These are phyloP conservation scores for Cyprinella venusta DNA, from an alignment of 2,797 vertebrate species.

Conservation along the genomic window DNA sequence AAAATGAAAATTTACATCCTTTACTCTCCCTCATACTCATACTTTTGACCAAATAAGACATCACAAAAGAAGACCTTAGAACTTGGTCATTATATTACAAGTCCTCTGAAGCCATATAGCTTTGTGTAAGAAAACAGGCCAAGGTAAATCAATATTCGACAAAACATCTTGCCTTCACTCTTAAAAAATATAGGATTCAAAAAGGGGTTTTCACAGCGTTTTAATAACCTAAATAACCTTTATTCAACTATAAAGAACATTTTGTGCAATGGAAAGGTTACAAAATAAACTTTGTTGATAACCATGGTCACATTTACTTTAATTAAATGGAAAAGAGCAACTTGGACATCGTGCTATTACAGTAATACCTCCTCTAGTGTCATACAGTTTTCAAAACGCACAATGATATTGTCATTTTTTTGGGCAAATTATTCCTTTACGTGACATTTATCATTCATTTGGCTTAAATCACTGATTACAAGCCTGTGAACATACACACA, in stretches of 20 bases:
- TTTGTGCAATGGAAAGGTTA: not conserved
- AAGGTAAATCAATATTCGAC: not conserved
- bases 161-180: not conserved
- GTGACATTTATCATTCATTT: slow-evolving; percentile 22
- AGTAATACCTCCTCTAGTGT: not conserved
- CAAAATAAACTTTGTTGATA: not conserved
- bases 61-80: not conserved
- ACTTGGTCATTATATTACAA: not conserved
- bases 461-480: slow-evolving; percentile 30
- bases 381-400: not conserved
- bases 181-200: not conserved
- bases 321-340: slow-evolving; percentile 1
- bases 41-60: not conserved
- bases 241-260: not conserved
- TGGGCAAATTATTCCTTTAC: not conserved
- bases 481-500: slow-evolving; percentile 32
- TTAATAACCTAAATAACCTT: not conserved
- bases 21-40: not conserved
- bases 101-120: not conserved
- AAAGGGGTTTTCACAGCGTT: not conserved
- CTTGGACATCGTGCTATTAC: not conserved
- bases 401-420: not conserved
- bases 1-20: not conserved
- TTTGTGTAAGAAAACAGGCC: not conserved
- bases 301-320: not conserved